A percentile compares a stretch with the other conserved stretches of the same genome.
Conservation (phyloP, 2,888 invertebrate species). For the Scotopteryx bipunctaria region DNA sequence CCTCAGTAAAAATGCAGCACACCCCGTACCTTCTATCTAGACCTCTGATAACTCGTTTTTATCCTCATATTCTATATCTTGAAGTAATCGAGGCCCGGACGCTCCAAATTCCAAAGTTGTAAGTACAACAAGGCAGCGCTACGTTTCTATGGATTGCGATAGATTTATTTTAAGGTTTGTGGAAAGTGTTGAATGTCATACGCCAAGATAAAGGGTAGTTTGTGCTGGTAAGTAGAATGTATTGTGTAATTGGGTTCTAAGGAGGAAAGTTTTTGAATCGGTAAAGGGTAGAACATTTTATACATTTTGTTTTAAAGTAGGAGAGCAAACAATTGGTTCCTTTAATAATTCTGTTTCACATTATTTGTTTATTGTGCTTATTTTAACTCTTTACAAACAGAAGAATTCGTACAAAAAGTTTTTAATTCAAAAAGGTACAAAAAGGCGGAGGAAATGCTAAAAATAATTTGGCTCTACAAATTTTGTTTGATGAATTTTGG, state of each 20-base stretch:
- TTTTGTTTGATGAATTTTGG: too few relatives aligned
- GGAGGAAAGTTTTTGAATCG: conserved; percentile 15
- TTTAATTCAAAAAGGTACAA: too few relatives aligned
- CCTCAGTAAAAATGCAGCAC: conserved; percentile 32
- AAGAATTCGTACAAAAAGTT: too few relatives aligned
- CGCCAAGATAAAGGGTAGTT: neutral
- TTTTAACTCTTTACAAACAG: too few relatives aligned
- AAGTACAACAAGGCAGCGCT: neutral
- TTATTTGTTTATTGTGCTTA: too few relatives aligned
- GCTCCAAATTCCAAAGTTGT: neutral
- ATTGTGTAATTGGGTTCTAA: conserved; percentile 23
- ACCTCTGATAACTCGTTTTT: neutral
- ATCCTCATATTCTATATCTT: too few relatives aligned
- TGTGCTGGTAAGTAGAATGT: conserved; percentile 14
- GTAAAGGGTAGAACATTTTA: conserved; percentile 21
- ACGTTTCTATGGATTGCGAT: too few relatives aligned
- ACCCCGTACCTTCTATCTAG: neutral
- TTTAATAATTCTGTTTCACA: conserved; percentile 1
- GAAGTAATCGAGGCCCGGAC: too few relatives aligned
- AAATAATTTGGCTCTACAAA: too few relatives aligned
- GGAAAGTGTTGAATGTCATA: neutral
- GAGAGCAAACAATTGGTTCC: conserved; percentile 1
- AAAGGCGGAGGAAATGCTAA: too few relatives aligned
- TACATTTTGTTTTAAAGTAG: conserved; percentile 12
- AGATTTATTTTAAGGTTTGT: neutral